These are phyloP conservation scores for Drosophila leontia DNA, from an alignment of 1,140 invertebrate species.

Conservation along the genomic window DNA sequence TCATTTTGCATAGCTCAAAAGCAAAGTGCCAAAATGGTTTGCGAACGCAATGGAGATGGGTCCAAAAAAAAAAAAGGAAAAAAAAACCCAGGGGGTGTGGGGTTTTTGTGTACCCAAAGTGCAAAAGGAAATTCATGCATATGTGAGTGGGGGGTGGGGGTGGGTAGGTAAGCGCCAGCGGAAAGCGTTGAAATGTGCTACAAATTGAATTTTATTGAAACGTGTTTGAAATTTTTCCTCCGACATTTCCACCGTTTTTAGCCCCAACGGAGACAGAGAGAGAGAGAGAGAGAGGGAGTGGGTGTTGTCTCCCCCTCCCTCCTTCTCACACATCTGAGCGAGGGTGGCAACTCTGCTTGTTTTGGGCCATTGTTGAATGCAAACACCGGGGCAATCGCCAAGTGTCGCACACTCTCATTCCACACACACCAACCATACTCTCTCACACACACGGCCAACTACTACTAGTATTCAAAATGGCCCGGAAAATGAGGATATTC, in stretches of 20 bases:
- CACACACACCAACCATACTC: slow-evolving; percentile 13
- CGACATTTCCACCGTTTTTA: slow-evolving; percentile 50
- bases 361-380: slow-evolving; percentile 71
- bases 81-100: slow-evolving; percentile 15
- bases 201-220: slow-evolving; percentile 84
- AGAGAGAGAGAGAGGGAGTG: neutral
- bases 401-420: slow-evolving; percentile 64
- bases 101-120: slow-evolving; percentile 54
- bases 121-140: slow-evolving; percentile 82
- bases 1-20: slow-evolving; percentile 66
- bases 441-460: slow-evolving; percentile 34
- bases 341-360: slow-evolving; percentile 57
- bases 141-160: slow-evolving; percentile 48
- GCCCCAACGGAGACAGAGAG: slow-evolving; percentile 5
- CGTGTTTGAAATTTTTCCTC: slow-evolving; percentile 81
- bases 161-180: slow-evolving; percentile 34
- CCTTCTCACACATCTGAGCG: neutral
- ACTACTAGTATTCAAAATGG: slow-evolving; percentile 27
- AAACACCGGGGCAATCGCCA: slow-evolving; percentile 69
- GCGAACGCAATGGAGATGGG: slow-evolving; percentile 17
- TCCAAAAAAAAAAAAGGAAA: slow-evolving; percentile 1
- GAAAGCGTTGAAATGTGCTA: slow-evolving; percentile 83
- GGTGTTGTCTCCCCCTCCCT: neutral
- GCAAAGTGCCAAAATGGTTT: slow-evolving; percentile 73
- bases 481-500: slow-evolving; percentile 11